These are phyloP conservation scores for Sinocyclocheilus grahami DNA, from an alignment of 2,113 vertebrate genomes.

Conservation along the genomic window DNA sequence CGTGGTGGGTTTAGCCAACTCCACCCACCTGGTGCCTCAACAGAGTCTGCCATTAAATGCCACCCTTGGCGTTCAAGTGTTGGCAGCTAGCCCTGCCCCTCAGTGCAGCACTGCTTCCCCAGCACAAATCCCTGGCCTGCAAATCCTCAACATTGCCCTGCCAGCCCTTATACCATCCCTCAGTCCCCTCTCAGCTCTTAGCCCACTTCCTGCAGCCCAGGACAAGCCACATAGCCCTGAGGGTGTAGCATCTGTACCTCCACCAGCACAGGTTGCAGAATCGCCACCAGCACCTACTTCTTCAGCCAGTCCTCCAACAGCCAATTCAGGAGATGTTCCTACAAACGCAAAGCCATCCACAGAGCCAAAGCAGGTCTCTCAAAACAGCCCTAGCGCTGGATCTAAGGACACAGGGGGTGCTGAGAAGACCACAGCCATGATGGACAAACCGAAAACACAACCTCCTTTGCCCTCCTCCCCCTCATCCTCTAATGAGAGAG, in stretches of 20 bases:
- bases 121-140: slow-evolving; percentile 84
- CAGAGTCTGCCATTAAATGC: slow-evolving; percentile 86
- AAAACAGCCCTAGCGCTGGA: slow-evolving; percentile 35
- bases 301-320: slow-evolving; percentile 37
- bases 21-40: slow-evolving; percentile 76
- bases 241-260: slow-evolving; percentile 41
- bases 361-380: slow-evolving; percentile 40
- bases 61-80: slow-evolving; percentile 87
- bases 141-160: slow-evolving; percentile 92
- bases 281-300: slow-evolving; percentile 48
- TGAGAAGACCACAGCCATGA: slow-evolving; percentile 48
- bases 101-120: slow-evolving; percentile 78
- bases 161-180: slow-evolving; percentile 87
- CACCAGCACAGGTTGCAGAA: slow-evolving; percentile 46
- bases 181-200: slow-evolving; percentile 73
- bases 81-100: slow-evolving; percentile 77
- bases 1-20: slow-evolving; percentile 84
- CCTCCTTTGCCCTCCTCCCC: slow-evolving; percentile 21
- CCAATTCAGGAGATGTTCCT: slow-evolving; percentile 35
- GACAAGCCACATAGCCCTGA: slow-evolving; percentile 69
- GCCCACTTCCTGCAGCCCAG: slow-evolving; percentile 62
- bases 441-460: slow-evolving; percentile 48
- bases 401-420: slow-evolving; percentile 19
- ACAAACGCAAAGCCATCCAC: slow-evolving; percentile 46
- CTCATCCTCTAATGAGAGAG: slow-evolving; percentile 48